Percentiles rank a stretch among this genome's conserved stretches.
These are phyloP conservation scores for Spodoptera frugiperda DNA, from an alignment of 1,140 invertebrate genomes.

Conservation along the genomic window DNA sequence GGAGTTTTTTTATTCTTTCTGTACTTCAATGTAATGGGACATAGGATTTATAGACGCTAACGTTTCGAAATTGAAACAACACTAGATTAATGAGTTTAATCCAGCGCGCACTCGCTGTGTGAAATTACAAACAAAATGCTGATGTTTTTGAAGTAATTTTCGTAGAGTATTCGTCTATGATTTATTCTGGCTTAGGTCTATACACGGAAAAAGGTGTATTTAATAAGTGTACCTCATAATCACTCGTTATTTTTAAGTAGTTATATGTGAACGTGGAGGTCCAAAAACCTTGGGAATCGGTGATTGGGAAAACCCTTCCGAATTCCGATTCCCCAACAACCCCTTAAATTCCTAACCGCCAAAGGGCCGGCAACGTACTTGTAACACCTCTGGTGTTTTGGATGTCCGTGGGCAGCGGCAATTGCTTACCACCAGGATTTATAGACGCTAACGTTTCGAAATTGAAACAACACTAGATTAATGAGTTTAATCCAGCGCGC, in stretches of 20 bases:
- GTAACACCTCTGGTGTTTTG: too few relatives aligned
- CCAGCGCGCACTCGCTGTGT: constrained; percentile 4
- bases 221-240: too few relatives aligned
- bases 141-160: neutral
- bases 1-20: constrained; percentile 54
- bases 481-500: constrained; percentile 62
- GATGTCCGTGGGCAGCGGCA: too few relatives aligned
- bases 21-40: constrained; percentile 59
- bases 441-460: constrained; percentile 58
- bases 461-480: constrained; percentile 68
- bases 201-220: too few relatives aligned
- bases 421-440: too few relatives aligned
- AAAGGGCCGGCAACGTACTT: too few relatives aligned
- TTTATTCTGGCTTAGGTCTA: neutral
- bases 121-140: neutral
- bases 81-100: constrained; percentile 70
- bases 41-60: constrained; percentile 63
- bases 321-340: too few relatives aligned
- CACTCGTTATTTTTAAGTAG: too few relatives aligned
- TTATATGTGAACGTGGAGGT: too few relatives aligned
- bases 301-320: too few relatives aligned
- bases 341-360: too few relatives aligned
- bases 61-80: constrained; percentile 64
- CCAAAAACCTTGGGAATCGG: too few relatives aligned
- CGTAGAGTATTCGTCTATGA: neutral